These are phyloP conservation scores for Alexandromys fortis DNA, from an alignment of 2,113 vertebrate species.

Conservation along the genomic window DNA sequence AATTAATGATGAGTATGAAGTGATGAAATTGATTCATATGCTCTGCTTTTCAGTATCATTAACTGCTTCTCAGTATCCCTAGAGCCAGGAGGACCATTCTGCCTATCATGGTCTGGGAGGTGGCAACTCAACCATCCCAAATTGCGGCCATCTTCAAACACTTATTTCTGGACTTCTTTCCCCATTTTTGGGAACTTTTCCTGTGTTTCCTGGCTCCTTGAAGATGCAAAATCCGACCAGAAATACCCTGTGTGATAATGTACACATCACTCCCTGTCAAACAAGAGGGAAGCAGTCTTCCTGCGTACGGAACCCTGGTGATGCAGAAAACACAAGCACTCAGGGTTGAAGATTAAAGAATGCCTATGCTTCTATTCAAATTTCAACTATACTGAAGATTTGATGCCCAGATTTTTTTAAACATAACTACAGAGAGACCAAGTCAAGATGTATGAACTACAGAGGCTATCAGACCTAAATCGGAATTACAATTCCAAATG, in stretches of 20 bases:
- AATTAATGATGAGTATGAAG: conserved; percentile 73
- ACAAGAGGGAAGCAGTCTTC: not conserved
- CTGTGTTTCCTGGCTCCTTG: not conserved
- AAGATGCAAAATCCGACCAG: not conserved
- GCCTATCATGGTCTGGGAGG: not conserved
- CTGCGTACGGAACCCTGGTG: not conserved
- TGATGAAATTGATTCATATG: conserved; percentile 74
- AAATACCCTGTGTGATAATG: not conserved
- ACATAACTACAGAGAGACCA: not conserved
- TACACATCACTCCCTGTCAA: not conserved
- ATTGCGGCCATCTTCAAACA: not conserved
- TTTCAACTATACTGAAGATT: not conserved
- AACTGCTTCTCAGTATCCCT: conserved; percentile 61
- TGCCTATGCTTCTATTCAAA: not conserved
- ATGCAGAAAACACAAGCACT: not conserved
- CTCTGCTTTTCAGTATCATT: conserved; percentile 63
- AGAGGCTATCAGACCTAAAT: not conserved
- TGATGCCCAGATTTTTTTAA: not conserved
- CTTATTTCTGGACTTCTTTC: not conserved
- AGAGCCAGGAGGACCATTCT: not conserved
- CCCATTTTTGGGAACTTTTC: not conserved
- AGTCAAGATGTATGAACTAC: not conserved
- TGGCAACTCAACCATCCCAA: not conserved
- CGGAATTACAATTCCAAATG: conserved; percentile 8
- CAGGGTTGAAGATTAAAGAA: not conserved